Evolutionary conservation across 2,888 invertebrate species (phyloP), one percentile per base, ranked within the genome.

Genomic region (Macropis europaea): DNA sequence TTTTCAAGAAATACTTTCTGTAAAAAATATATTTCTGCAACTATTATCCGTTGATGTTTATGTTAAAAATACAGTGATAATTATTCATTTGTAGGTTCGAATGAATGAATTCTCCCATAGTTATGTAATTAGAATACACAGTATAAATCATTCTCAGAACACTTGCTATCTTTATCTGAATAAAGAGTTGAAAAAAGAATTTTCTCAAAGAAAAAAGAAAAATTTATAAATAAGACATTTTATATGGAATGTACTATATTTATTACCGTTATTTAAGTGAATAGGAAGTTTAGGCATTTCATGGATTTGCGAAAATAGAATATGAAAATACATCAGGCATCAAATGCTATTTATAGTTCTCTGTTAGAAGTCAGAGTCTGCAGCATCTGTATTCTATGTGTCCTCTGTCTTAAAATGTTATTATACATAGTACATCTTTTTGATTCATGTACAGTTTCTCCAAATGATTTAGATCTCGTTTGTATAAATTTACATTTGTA

Each of bases 341-440:
- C 84, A 83, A 79, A 82, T 78, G 81, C 87, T 89, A 89, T 88
- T 89, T 85, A 87, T 90, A 88, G 88, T 76, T 79, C 82, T 82
- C 84, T 86, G 86, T 87, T 87, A 87, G 85, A 85, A 88, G 86
- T 86, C 83, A 79, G 83, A 83, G 77, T 79, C 85, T 81, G 77
- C 81, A 79, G 79, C 79, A 79, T 82, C 76, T 81, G 74, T 76
- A 73, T 81, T 76, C 73, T 73, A 72, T 77, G 72, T 74, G 78
- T 85, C 82, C 77, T 77, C 74, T 83, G 71, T 79, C 70, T 83
- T 79, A 82, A 77, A 79, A 85, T 86, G 82, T 79, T 84, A 83
- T 85, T 84, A 86, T 79, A 79, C 76, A 79, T 83, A 77, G 80
- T 52, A 28, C 32, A 15, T 62, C 56, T 64, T 74, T 75, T 71